Conservation (phyloP, 2,113 vertebrate species). For the Dasyprocta punctata region DNA sequence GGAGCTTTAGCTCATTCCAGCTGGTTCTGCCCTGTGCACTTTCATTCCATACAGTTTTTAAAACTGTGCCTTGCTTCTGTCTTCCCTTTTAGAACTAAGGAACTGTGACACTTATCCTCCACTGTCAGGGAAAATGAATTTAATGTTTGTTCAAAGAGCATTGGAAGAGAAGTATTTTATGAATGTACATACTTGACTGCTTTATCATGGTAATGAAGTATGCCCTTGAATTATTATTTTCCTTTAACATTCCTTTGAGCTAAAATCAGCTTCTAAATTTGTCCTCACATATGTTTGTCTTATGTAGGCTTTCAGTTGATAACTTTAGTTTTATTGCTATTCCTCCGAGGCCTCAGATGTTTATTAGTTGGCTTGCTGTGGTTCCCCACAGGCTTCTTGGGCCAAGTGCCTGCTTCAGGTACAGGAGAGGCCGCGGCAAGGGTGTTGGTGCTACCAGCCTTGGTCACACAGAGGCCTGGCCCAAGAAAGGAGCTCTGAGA, state of each 20-base stretch:
- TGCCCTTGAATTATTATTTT: conserved; percentile 57
- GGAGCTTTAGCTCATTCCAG: background rate
- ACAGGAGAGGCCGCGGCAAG: background rate
- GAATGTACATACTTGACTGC: background rate
- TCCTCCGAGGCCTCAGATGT: background rate
- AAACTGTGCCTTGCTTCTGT: background rate
- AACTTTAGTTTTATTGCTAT: conserved; percentile 50
- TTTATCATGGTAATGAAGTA: conserved; percentile 44
- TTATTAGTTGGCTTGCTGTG: background rate
- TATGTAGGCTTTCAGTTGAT: conserved; percentile 51
- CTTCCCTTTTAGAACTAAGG: conserved; percentile 41
- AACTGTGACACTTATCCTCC: conserved; percentile 7
- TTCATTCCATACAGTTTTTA: background rate
- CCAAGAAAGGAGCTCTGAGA: background rate
- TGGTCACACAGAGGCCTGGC: background rate
- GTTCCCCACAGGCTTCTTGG: background rate
- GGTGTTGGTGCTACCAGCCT: background rate
- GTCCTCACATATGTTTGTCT: conserved; percentile 47
- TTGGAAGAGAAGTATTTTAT: conserved; percentile 41
- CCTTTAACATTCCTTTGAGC: conserved; percentile 56
- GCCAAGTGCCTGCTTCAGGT: background rate
- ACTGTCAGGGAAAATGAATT: conserved; percentile 50
- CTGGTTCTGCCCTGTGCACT: background rate
- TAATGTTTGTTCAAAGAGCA: conserved; percentile 50
- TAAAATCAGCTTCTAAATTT: conserved; percentile 66